phyloP scores from a whole-genome alignment of 2,888 invertebrate species.

The Priocnemis perturbator region DNA sequence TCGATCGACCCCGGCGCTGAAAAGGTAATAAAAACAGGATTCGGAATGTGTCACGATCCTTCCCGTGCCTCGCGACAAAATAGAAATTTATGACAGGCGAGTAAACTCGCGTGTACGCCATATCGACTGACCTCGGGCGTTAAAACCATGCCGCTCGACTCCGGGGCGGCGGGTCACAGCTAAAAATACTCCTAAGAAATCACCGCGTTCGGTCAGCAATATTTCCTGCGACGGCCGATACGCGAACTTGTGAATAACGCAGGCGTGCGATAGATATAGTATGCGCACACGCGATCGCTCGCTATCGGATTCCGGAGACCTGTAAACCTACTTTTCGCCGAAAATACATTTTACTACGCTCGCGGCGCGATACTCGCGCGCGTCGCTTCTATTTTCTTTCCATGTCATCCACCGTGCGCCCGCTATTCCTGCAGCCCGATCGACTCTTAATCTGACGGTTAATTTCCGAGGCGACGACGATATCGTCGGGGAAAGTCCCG shows the following conservation, averaged over 20 bases:
- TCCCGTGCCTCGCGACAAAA: no score
- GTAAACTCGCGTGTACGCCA: conserved; percentile 3
- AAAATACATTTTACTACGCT: conserved; percentile 34
- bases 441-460: conserved; percentile 31
- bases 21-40: no score
- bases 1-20: no score
- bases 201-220: conserved; percentile 18
- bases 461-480: conserved; percentile 18
- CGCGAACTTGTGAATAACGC: conserved; percentile 4
- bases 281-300: no score
- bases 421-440: background rate
- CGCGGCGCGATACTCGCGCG: conserved; percentile 6
- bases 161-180: conserved; percentile 19
- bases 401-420: conserved; percentile 4
- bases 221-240: background rate
- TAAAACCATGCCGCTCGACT: conserved; percentile 21
- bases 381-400: conserved; percentile 1
- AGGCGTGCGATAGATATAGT: background rate
- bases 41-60: no score
- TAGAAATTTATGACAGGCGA: no score
- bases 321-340: conserved; percentile 10
- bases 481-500: conserved; percentile 29
- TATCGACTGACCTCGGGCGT: conserved; percentile 20
- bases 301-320: conserved; percentile 15
- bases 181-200: conserved; percentile 33